A percentile compares a stretch with the other conserved stretches of the same genome.
These are phyloP conservation scores for Eulithis prunata DNA, from an alignment of 2,888 invertebrate genomes.

Conservation along the genomic window DNA sequence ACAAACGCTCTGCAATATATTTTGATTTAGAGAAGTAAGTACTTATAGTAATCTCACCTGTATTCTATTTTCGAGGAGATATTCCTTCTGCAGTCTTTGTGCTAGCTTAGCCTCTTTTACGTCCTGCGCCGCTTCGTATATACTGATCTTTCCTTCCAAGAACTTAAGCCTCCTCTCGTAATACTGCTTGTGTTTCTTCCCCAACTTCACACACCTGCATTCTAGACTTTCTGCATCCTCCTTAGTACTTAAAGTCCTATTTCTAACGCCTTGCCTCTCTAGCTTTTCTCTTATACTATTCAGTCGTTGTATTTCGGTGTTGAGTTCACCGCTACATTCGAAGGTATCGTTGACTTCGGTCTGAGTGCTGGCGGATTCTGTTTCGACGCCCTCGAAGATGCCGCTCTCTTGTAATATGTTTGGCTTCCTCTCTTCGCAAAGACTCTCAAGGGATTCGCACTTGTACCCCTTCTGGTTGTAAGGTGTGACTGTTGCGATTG, in stretches of 20 bases:
- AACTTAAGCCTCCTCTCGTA: conserved; percentile 87
- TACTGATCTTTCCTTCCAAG: conserved; percentile 86
- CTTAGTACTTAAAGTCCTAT: conserved; percentile 74
- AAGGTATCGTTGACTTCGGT: conserved; percentile 84
- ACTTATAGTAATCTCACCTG: conserved; percentile 57
- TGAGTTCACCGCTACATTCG: conserved; percentile 81
- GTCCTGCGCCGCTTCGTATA: conserved; percentile 87
- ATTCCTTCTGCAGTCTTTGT: conserved; percentile 86
- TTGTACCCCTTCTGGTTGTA: conserved; percentile 81
- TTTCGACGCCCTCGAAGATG: conserved; percentile 87
- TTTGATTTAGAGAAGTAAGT: not conserved
- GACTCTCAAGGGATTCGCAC: conserved; percentile 76
- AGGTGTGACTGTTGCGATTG: conserved; percentile 87
- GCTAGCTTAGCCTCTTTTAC: conserved; percentile 85
- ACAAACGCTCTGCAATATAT: too few relatives aligned
- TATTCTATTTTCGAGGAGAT: conserved; percentile 78
- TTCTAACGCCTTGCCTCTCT: conserved; percentile 84
- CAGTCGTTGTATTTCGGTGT: conserved; percentile 86
- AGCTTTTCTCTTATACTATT: conserved; percentile 86
- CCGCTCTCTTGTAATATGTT: conserved; percentile 89
- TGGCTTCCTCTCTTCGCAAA: conserved; percentile 80
- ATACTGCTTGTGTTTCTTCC: conserved; percentile 85
- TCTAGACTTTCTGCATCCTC: conserved; percentile 75
- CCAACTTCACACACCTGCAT: conserved; percentile 80
- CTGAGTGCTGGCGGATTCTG: conserved; percentile 79